Evolutionary conservation across 2,888 invertebrate species (phyloP), one percentile per base, ranked within the genome.

Genomic region (Eledone cirrhosa): DNA sequence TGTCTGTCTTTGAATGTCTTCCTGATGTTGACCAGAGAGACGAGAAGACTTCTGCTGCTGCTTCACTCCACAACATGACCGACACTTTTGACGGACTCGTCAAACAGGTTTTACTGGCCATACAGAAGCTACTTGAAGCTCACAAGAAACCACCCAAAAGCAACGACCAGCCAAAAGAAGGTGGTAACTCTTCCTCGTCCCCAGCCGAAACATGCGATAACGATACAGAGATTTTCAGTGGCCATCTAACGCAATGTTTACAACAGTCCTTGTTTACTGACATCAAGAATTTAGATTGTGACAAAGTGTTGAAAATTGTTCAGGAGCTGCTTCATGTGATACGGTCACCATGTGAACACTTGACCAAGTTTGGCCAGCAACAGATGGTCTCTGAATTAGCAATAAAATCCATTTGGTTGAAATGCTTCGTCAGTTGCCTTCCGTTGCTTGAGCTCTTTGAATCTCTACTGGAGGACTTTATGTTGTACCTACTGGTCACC

Each of bases 391-490:
- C 69, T n/a, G 69, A 33, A 13, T 22, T 41, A 2, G 16, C 41
- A 8, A 72, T 72, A 31, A 72, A 72, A 72, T 72, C 72, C 11
- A 33, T 72, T 13, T 72, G 72, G 77, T 29, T 48, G 24, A 53
- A 77, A 29, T 65, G 31, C 31, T 24, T 83, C 33, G 22, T 80
- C 19, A 77, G 75, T 24, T 83, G 84, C 80, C 78, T 83, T 47
- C 95, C 96, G 0, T 91, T 97, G 47, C 90, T 98, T 78, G 94
- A 95, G 80, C 97, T 97, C 90, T 94, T 94, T 77, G 91, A 93
- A 75, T 89, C 94, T 29, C 92, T 97, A 76, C 93, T 94, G 2
- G 95, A 96, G 88, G 97, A 94, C 89, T 95, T 95, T 86, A 90
- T 97, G 8, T 94, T 94, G 0, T 94, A 95, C 84, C 94, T 95